A percentile compares a stretch with the other conserved stretches of the same genome.
phyloP scores from a whole-genome alignment of 2,888 invertebrate species.

The Drosophila mimica region DNA sequence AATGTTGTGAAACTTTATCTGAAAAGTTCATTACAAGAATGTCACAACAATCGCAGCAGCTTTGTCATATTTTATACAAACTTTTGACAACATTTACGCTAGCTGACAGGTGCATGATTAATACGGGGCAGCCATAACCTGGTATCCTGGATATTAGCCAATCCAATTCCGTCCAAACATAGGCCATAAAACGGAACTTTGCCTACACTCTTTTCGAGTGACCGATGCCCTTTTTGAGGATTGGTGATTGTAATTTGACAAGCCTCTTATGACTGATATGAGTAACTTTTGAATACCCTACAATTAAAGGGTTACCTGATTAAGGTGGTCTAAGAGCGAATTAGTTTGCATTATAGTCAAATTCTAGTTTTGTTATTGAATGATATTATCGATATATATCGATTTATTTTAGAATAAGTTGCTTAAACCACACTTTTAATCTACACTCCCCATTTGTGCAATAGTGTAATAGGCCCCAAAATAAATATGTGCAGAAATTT shows the following conservation, averaged over 20 bases:
- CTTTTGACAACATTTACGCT: constrained; percentile 70
- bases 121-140: constrained; percentile 58
- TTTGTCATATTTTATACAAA: constrained; percentile 62
- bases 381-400: too few relatives aligned
- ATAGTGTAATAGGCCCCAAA: constrained; percentile 3
- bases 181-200: constrained; percentile 61
- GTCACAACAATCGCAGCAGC: constrained; percentile 39
- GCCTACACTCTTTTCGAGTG: constrained; percentile 46
- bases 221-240: constrained; percentile 40
- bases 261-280: constrained; percentile 18
- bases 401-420: background rate
- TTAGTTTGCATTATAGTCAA: background rate
- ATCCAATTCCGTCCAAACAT: constrained; percentile 26
- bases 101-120: constrained; percentile 79
- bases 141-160: constrained; percentile 49
- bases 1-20: constrained; percentile 59
- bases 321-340: background rate
- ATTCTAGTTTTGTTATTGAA: background rate
- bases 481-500: constrained; percentile 25
- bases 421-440: background rate
- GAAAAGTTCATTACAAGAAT: constrained; percentile 67
- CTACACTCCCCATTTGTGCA: background rate
- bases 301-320: background rate
- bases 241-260: constrained; percentile 58
- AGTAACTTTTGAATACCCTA: constrained; percentile 22